phyloP scores from a whole-genome alignment of 2,797 vertebrate species.

The Sylvia borin region DNA sequence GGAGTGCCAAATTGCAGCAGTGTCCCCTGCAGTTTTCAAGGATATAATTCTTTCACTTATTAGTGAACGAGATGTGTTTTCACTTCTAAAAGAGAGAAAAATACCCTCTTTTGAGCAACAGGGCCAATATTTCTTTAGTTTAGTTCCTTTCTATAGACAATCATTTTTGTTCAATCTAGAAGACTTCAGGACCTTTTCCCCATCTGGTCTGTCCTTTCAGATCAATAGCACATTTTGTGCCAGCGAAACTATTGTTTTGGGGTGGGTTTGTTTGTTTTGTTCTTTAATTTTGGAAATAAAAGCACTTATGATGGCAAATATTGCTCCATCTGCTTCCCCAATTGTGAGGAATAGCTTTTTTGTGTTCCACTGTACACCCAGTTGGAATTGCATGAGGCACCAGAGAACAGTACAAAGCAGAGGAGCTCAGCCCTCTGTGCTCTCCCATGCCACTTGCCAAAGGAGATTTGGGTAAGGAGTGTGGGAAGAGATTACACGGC shows the following conservation, averaged over 20 bases:
- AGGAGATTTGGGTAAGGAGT: constrained; percentile 58
- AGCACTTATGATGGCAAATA: constrained; percentile 45
- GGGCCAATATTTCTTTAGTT: neutral
- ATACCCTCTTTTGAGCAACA: neutral
- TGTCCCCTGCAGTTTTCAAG: neutral
- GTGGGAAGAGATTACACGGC: constrained; percentile 62
- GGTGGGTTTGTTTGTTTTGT: neutral
- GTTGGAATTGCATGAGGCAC: constrained; percentile 39
- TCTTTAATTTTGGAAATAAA: constrained; percentile 35
- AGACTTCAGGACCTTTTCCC: neutral
- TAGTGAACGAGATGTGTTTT: neutral
- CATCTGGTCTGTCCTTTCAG: constrained; percentile 13
- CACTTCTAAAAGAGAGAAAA: neutral
- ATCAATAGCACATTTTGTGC: neutral
- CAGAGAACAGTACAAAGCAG: constrained; percentile 44
- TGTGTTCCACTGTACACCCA: constrained; percentile 9
- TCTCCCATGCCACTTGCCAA: constrained; percentile 53
- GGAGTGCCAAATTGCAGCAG: neutral
- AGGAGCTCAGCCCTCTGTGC: constrained; percentile 9
- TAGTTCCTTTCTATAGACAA: neutral
- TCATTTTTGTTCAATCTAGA: neutral
- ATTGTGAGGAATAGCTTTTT: constrained; percentile 50
- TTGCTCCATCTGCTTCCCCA: constrained; percentile 48
- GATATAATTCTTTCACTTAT: neutral
- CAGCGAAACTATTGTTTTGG: neutral